Evolutionary conservation across 2,888 invertebrate species (phyloP), one percentile per base, ranked within the genome.

Genomic region (Polyploca ridens): DNA sequence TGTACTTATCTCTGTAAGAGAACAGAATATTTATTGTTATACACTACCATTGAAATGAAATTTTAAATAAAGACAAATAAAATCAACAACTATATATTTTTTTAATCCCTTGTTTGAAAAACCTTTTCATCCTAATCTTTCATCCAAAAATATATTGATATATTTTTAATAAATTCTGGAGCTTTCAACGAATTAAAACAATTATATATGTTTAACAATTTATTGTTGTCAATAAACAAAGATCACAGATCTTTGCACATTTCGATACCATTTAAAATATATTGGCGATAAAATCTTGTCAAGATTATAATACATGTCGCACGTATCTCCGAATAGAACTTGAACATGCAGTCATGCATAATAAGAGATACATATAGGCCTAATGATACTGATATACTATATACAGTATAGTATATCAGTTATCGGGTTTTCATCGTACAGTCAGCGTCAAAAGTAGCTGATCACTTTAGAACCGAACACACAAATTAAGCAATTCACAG

Each of bases 1-100:
- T 90, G 86, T 89, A 89, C 84, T 87, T 88, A 89, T 88, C 85
- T 88, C 91, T 83, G 81, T 86, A 85, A 91, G 90, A 90, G 89
- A 86, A 83, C 86, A 90, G 84, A 91, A 88, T 93, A 92, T 93
- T 90, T 91, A 92, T 90, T 93, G 92, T 93, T 92, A 91, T 90
- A 90, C 88, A 91, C 81, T 88, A 91, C 86, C 87, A 89, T 87
- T 88, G 84, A 86, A 89, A 87, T 89, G 78, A 88, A 90, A 90
- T 89, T 93, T 91, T 91, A 90, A 93, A 91, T 92, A 93, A 93
- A 93, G 90, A 90, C 88, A 87, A 78, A 49, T 77, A 83, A 87
- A 75, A 82, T 68, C 68, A 69, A 66, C 63, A 33, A 61, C 63
- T 75, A 69, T n/a, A n/a, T n/a, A n/a, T 77, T 82, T 85, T 35